Conservation (phyloP, 2,797 vertebrate genomes). For the Anguilla marmorata region DNA sequence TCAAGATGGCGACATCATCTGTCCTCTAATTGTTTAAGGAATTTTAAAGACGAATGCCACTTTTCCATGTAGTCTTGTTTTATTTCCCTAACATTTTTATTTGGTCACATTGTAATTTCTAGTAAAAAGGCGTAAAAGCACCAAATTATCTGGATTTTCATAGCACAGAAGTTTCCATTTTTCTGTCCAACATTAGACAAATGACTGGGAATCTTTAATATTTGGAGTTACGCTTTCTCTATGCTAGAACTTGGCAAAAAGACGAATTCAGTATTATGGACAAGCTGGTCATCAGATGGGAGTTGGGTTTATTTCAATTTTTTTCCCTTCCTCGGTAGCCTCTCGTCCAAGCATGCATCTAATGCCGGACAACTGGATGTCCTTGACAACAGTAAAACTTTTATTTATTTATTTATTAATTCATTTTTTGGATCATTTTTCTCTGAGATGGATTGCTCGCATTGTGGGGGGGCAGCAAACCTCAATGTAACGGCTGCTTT, state of each 20-base stretch:
- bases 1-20: slow-evolving; percentile 81
- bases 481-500: slow-evolving; percentile 67
- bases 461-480: slow-evolving; percentile 46
- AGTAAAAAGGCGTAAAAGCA: slow-evolving; percentile 54
- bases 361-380: slow-evolving; percentile 62
- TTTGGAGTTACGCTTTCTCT: slow-evolving; percentile 71
- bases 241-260: slow-evolving; percentile 72
- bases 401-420: slow-evolving; percentile 52
- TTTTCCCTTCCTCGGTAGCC: slow-evolving; percentile 57
- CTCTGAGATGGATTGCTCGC: slow-evolving; percentile 61
- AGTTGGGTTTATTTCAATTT: slow-evolving; percentile 72
- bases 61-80: slow-evolving; percentile 26
- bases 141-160: slow-evolving; percentile 54
- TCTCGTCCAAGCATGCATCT: slow-evolving; percentile 67
- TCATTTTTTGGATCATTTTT: slow-evolving; percentile 38
- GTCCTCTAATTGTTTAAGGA: slow-evolving; percentile 68
- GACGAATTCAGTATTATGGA: slow-evolving; percentile 70
- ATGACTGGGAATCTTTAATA: slow-evolving; percentile 59
- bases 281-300: slow-evolving; percentile 83
- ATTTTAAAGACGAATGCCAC: slow-evolving; percentile 63
- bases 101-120: slow-evolving; percentile 53
- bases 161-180: slow-evolving; percentile 45
- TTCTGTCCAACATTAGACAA: slow-evolving; percentile 47
- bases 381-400: slow-evolving; percentile 64
- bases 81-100: slow-evolving; percentile 32